Conservation (phyloP, 1,140 invertebrate genomes). For the Solenopsis invicta region DNA sequence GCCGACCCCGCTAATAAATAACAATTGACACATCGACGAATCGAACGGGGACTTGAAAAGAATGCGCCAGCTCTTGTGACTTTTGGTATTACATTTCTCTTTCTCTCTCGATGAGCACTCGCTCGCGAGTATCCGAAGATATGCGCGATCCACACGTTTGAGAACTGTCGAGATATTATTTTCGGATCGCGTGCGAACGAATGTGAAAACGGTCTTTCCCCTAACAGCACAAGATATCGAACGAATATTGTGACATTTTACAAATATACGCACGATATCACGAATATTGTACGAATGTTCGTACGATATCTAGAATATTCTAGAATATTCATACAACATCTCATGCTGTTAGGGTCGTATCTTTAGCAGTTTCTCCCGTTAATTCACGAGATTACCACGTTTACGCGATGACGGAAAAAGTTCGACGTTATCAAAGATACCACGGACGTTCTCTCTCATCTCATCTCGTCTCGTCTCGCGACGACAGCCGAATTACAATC, state of each 20-base stretch:
- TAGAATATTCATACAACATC: too few species aligned
- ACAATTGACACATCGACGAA: conserved; percentile 16
- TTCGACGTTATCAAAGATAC: conserved; percentile 11
- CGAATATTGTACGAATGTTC: too few species aligned
- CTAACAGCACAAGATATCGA: too few species aligned
- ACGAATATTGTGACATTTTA: too few species aligned
- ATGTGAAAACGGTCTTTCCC: too few species aligned
- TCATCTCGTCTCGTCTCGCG: background rate
- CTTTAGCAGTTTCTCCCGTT: background rate
- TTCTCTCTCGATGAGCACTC: background rate
- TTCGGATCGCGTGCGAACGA: too few species aligned
- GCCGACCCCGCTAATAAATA: background rate
- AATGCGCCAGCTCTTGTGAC: background rate
- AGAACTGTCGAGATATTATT: background rate
- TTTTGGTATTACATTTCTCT: background rate
- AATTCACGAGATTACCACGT: background rate
- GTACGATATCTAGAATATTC: too few species aligned
- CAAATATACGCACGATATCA: too few species aligned
- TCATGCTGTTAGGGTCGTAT: too few species aligned
- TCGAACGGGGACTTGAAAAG: background rate
- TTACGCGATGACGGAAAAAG: background rate
- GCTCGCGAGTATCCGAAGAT: background rate
- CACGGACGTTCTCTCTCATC: background rate
- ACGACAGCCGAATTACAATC: conserved; percentile 47
- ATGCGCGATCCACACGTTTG: background rate